Evolutionary conservation across 1,140 invertebrate species (phyloP).

Genomic region (Idris sp.): DNA sequence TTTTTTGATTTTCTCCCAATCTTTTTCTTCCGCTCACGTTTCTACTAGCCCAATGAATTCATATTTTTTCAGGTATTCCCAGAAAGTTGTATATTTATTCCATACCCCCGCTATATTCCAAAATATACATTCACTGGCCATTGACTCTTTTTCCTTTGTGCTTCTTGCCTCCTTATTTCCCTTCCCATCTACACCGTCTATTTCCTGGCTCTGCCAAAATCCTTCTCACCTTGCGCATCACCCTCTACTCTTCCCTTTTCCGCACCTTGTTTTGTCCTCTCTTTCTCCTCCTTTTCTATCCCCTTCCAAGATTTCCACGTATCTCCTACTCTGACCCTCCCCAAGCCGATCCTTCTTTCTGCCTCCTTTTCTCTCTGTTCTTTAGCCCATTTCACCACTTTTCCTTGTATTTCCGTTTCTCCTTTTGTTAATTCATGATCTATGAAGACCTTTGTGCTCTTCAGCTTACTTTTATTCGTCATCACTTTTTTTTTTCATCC

Average conservation of each 20-base stretch:
- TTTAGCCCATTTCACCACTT: neutral
- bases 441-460: constrained; percentile 7
- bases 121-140: neutral
- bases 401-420: neutral
- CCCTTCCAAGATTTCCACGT: neutral
- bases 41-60: neutral
- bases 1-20: neutral
- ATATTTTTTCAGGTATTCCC: neutral
- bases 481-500: constrained; percentile 20
- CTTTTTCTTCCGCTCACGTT: constrained; percentile 3
- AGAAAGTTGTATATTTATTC: neutral
- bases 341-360: neutral
- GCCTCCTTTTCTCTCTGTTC: neutral
- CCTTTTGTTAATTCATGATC: constrained; percentile 9
- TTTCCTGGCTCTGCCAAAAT: too few species aligned
- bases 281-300: neutral
- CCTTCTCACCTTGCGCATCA: too few species aligned
- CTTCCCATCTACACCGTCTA: neutral
- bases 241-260: too few species aligned
- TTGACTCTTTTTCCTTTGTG: neutral
- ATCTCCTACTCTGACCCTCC: neutral
- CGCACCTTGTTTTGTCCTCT: neutral
- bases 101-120: constrained; percentile 6
- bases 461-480: constrained; percentile 6
- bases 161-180: neutral